These are phyloP conservation scores for Rhagoletis zephyria DNA, from an alignment of 1,140 invertebrate species.

Conservation along the genomic window DNA sequence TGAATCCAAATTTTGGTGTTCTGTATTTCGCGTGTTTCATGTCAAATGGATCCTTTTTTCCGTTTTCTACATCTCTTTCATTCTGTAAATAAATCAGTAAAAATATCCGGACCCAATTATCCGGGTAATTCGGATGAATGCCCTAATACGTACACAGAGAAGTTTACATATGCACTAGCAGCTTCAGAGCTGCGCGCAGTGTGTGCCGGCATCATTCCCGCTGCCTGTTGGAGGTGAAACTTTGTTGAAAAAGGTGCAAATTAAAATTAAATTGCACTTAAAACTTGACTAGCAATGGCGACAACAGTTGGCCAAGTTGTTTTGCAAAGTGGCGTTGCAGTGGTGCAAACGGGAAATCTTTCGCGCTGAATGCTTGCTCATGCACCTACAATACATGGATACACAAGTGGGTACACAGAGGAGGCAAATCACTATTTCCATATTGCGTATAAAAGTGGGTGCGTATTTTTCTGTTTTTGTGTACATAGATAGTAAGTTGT, in stretches of 20 bases:
- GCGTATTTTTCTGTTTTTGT: neutral
- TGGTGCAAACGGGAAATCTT: neutral
- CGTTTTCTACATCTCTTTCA: no score
- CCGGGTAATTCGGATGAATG: no score
- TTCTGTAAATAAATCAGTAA: no score
- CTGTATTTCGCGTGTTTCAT: no score
- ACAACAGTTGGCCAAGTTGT: slow-evolving; percentile 48
- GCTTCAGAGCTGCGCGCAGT: neutral
- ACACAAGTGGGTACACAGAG: neutral
- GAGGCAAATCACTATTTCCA: slow-evolving; percentile 14
- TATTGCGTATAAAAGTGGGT: neutral
- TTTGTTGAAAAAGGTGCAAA: slow-evolving; percentile 39
- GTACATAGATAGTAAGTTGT: neutral
- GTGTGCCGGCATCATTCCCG: neutral
- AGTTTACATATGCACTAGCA: no score
- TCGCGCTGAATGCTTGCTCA: neutral
- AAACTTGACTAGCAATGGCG: slow-evolving; percentile 42
- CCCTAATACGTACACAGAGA: no score
- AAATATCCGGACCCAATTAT: no score
- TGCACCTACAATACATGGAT: no score
- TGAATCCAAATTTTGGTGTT: no score
- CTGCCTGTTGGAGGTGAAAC: neutral
- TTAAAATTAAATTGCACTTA: slow-evolving; percentile 53
- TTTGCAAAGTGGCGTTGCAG: neutral
- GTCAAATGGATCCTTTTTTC: no score